Conservation (phyloP, 2,888 invertebrate genomes). For the Gymnocheta viridis region DNA sequence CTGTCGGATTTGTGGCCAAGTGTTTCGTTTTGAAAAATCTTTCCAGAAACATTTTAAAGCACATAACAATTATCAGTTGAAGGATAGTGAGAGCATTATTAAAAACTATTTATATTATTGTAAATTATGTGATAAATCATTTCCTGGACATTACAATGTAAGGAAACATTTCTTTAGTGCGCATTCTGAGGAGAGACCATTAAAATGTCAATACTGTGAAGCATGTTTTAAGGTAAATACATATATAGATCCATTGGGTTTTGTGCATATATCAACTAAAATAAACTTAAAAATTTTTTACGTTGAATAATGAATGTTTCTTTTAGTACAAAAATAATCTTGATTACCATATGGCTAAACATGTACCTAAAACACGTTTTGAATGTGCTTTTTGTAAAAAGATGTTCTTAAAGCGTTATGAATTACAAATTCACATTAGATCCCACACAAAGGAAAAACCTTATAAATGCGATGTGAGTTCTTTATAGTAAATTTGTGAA, state of each 20-base stretch:
- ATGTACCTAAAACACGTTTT: constrained; percentile 83
- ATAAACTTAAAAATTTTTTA: too few relatives aligned
- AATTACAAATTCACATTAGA: constrained; percentile 86
- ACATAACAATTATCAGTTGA: not conserved
- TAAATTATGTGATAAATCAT: constrained; percentile 88
- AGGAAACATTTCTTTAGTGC: constrained; percentile 89
- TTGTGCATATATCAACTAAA: too few relatives aligned
- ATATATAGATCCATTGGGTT: too few relatives aligned
- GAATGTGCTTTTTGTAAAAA: constrained; percentile 76
- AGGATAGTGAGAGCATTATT: not conserved
- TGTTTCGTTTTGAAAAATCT: constrained; percentile 31
- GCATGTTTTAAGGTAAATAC: constrained; percentile 73
- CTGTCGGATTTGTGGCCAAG: constrained; percentile 29
- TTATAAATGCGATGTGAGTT: constrained; percentile 87
- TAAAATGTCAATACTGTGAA: constrained; percentile 84
- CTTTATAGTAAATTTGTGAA: constrained; percentile 79
- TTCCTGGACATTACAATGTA: constrained; percentile 88
- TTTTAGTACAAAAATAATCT: constrained; percentile 69
- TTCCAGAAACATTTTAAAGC: constrained; percentile 44
- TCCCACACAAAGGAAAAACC: constrained; percentile 99
- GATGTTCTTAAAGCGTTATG: constrained; percentile 68
- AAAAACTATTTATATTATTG: constrained; percentile 40
- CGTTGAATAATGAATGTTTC: not conserved
- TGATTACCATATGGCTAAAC: constrained; percentile 86
- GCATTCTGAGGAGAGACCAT: constrained; percentile 87